Base-by-base conservation (phyloP, 1,140 invertebrate species). In the Lerema accius region DNA sequence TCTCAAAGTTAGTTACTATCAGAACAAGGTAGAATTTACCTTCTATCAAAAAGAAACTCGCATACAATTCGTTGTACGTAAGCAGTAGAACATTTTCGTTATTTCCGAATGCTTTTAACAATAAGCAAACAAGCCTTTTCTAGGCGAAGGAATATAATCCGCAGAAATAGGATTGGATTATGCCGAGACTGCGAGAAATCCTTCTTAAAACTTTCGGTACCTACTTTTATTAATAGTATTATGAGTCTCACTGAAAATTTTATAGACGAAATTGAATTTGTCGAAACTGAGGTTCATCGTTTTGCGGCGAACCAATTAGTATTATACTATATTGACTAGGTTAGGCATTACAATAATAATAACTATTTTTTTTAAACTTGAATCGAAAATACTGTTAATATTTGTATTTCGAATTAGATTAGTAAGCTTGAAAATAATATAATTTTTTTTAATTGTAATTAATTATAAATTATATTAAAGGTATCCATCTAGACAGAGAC, bases 111-210 rank as follows among this genome's bases (percentile, higher is more conserved):
- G 26, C 13, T 48, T 58, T 58, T 59, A 59, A 48, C 55, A 59
- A 59, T 59, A 48, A 59, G 19, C 28, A 59, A 59, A 59, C 42
- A 59, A 59, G 55, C 55, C 53, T 58, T 58, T 58, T 37, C 28
- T 35, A 48, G 26, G 15, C 43, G 14, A 59, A 23, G 43, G 32
- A 37, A 59, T 46, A 46, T 46, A 59, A 46, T 28, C 55, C 16
- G 16, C 45, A 37, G 28, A 48, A 59, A 59, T 59, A 48, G 13
- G 55, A 58, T 58, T 46, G 43, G 43, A 48, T 46, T 37, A 37
- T 16, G 43, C 9, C 43, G 28, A 59, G 55, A 37, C 35, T 37
- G 11, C 28, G 15, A 59, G 42, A 23, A 37, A 59, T 46, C 16
- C 26, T n/a, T 45, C 53, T 59, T 59, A 59, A 37, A 37, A 37